These are phyloP conservation scores for Neomorphus geoffroyi DNA, from an alignment of 2,797 vertebrate species.

Conservation along the genomic window DNA sequence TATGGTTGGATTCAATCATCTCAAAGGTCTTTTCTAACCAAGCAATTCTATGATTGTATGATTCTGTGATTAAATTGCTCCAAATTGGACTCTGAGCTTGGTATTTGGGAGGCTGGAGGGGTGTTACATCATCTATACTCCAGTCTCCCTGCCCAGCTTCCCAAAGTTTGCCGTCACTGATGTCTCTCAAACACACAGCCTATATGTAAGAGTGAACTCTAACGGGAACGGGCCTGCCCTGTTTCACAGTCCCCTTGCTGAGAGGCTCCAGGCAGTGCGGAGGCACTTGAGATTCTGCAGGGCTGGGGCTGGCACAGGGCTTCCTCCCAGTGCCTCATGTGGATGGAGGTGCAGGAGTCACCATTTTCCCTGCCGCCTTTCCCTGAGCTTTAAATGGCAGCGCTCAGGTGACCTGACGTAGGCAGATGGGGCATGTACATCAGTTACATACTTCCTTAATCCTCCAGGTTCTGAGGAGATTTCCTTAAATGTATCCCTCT, in stretches of 20 bases:
- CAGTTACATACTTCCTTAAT: not conserved
- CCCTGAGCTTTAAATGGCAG: not conserved
- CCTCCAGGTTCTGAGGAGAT: not conserved
- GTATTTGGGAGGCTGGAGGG: not conserved
- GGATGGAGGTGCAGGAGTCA: fast-evolving
- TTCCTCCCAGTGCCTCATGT: not conserved
- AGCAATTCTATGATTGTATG: too few species aligned
- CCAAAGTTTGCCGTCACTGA: not conserved
- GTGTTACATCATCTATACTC: not conserved
- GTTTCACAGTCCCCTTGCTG: not conserved
- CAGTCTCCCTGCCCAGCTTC: not conserved
- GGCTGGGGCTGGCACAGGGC: not conserved
- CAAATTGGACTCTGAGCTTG: too few species aligned
- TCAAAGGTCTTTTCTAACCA: too few species aligned
- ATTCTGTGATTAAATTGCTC: too few species aligned
- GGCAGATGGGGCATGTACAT: not conserved
- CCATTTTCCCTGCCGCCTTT: not conserved
- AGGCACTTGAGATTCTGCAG: not conserved
- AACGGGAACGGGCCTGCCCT: not conserved
- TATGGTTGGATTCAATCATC: too few species aligned
- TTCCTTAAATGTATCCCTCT: not conserved
- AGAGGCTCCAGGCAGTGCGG: not conserved
- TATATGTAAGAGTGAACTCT: not conserved
- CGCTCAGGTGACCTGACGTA: fast-evolving
- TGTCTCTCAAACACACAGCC: not conserved